Base-by-base conservation (phyloP, 2,113 vertebrate genomes). In the Eidolon helvum region DNA sequence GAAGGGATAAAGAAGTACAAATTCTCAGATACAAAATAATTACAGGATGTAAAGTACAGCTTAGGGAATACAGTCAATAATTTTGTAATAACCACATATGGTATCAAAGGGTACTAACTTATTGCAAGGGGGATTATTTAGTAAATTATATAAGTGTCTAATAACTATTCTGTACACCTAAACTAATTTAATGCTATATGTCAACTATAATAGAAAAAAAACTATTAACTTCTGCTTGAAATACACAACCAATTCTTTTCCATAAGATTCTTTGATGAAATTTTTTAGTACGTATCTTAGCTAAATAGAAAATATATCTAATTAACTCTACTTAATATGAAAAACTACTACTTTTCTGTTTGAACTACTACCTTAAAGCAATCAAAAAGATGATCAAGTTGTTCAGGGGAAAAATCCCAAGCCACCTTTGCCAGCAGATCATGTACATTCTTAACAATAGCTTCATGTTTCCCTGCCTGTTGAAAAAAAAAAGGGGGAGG, bases 401-500 rank as follows among this genome's bases (percentile, higher is more conserved):
- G 99, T 97, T 99, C 99, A 80, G 99, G 99, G 84, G 99, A 99
- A 98, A 99, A 99, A 98, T 99, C 99, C 99, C 99, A 99, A 2
- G 99, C 99, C 97, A 99, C 98, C 97, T 99, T 99, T 91, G 99
- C 99, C 50, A 99, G 99, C 30, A 99, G 99, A 97, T 99, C 99
- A 72, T 99, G 99, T 96, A 99, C 99, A 94, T 99, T 99, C 98
- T 99, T 99, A 94, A 99, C 99, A 98, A 99, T 99, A 77, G 99
- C 99, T 98, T 99, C 99, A 69, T 99, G 99, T 97, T 99, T 99
- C 94, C 99, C 99, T 97, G 99, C 99, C 99, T 99, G 91, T 15
- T 95, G 89, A 82, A 40, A 89, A 30, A 94, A 30, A 94, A 63
- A 96, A 87, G 83, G 92, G 80, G 14, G 22, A 80, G 92, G 80